Evolutionary conservation across 1,140 invertebrate species (phyloP).

Genomic region (Daktulosphaira vitifoliae): DNA sequence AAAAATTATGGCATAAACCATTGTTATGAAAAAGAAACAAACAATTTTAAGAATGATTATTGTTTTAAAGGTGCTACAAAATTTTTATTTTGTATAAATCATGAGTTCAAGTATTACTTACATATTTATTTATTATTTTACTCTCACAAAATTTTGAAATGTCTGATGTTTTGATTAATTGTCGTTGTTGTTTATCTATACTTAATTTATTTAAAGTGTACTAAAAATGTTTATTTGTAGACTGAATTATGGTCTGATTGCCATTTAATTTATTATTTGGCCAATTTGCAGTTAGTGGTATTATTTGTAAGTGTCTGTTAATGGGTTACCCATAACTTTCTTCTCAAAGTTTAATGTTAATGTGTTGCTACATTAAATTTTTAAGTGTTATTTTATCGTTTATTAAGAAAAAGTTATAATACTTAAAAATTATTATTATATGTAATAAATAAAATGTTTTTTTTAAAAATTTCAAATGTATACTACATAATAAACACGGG

Average conservation of each 20-base stretch:
- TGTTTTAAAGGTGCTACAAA: constrained; percentile 8
- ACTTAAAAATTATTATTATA: too few species aligned
- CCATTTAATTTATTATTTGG: constrained; percentile 11
- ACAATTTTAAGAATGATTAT: background rate
- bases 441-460: too few species aligned
- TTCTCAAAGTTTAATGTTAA: too few species aligned
- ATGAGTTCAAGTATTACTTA: constrained; percentile 13
- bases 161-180: constrained; percentile 21
- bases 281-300: constrained; percentile 20
- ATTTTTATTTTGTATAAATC: constrained; percentile 17
- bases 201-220: constrained; percentile 31
- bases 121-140: too few species aligned
- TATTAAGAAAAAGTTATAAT: too few species aligned
- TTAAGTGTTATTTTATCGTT: background rate
- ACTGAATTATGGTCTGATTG: constrained; percentile 28
- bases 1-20: background rate
- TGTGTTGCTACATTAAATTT: too few species aligned
- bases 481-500: constrained; percentile 17
- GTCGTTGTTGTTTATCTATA: constrained; percentile 30
- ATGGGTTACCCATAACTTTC: too few species aligned
- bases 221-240: constrained; percentile 31
- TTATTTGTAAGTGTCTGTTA: background rate
- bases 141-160: too few species aligned
- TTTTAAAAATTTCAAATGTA: background rate
- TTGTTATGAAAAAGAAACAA: background rate